Evolutionary conservation across 2,888 invertebrate species (phyloP).

Genomic region (Cheiracanthium punctorium): DNA sequence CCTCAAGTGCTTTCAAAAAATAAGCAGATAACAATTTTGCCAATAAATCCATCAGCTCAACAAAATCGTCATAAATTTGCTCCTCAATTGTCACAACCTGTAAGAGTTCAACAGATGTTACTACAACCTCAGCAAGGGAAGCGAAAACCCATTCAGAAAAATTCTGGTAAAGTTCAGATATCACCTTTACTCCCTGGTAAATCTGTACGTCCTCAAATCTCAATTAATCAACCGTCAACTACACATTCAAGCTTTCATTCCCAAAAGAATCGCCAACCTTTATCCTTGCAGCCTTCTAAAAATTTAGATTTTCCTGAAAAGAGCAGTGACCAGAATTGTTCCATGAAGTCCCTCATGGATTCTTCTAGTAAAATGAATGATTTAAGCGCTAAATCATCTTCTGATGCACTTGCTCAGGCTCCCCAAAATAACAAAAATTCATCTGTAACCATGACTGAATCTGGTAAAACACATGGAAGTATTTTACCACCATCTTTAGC

Average conservation of each 20-base stretch:
- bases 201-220: slow-evolving; percentile 48
- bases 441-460: slow-evolving; percentile 43
- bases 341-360: slow-evolving; percentile 33
- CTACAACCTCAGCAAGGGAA: slow-evolving; percentile 65
- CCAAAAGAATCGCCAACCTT: slow-evolving; percentile 2
- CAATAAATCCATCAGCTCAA: slow-evolving; percentile 55
- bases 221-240: slow-evolving; percentile 39
- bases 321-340: background rate
- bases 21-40: slow-evolving; percentile 62
- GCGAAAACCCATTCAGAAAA: slow-evolving; percentile 46
- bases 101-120: slow-evolving; percentile 65
- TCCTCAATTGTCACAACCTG: slow-evolving; percentile 64
- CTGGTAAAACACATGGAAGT: slow-evolving; percentile 29
- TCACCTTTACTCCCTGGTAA: slow-evolving; percentile 44
- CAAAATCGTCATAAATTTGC: slow-evolving; percentile 62
- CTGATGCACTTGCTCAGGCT: slow-evolving; percentile 1
- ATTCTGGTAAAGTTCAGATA: slow-evolving; percentile 42
- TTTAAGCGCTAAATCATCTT: slow-evolving; percentile 4
- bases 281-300: slow-evolving; percentile 13
- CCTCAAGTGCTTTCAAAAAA: slow-evolving; percentile 62
- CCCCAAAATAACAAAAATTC: slow-evolving; percentile 50
- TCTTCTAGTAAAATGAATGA: slow-evolving; percentile 21
- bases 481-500: slow-evolving; percentile 38
- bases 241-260: slow-evolving; percentile 27
- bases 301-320: slow-evolving; percentile 30